Percentiles rank a stretch among this genome's conserved stretches.
phyloP scores from a whole-genome alignment of 2,888 invertebrate species.

The Orthonevra nobilis region DNA sequence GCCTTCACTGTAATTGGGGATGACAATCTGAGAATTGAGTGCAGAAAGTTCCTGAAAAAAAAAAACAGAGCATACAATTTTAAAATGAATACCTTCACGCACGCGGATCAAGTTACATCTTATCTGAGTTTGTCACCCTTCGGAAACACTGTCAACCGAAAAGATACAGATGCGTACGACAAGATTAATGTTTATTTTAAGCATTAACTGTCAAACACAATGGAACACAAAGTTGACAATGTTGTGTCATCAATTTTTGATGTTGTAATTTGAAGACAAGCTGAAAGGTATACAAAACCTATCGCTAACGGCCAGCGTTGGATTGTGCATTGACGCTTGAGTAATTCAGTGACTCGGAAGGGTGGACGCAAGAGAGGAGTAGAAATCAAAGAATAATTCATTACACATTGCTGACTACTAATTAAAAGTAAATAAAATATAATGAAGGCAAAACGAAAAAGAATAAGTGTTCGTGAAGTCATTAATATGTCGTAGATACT shows the following conservation, averaged over 20 bases:
- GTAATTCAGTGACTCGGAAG: not conserved
- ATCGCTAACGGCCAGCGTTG: conserved; percentile 1
- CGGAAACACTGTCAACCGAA: conserved; percentile 27
- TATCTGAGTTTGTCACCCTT: conserved; percentile 20
- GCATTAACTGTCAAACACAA: conserved; percentile 54
- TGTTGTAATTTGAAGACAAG: conserved; percentile 34
- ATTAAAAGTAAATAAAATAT: conserved; percentile 64
- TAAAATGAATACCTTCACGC: not conserved
- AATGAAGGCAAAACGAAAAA: not conserved
- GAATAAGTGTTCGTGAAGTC: conserved; percentile 35
- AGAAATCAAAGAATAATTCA: conserved; percentile 47
- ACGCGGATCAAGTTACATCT: conserved; percentile 45
- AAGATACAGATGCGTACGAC: conserved; percentile 50
- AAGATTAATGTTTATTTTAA: conserved; percentile 67
- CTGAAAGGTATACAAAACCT: conserved; percentile 16
- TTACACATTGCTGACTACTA: conserved; percentile 61
- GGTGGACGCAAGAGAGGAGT: not conserved
- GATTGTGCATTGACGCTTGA: conserved; percentile 6
- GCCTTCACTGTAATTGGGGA: conserved; percentile 1
- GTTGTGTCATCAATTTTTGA: conserved; percentile 61
- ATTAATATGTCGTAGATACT: conserved; percentile 30
- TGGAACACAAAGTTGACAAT: conserved; percentile 47
- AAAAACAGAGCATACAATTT: not conserved
- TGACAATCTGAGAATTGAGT: conserved; percentile 12
- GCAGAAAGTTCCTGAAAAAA: not conserved